A percentile compares a stretch with the other conserved stretches of the same genome.
Evolutionary conservation across 2,797 vertebrate species (phyloP).

Genomic region (Hydrophis major): DNA sequence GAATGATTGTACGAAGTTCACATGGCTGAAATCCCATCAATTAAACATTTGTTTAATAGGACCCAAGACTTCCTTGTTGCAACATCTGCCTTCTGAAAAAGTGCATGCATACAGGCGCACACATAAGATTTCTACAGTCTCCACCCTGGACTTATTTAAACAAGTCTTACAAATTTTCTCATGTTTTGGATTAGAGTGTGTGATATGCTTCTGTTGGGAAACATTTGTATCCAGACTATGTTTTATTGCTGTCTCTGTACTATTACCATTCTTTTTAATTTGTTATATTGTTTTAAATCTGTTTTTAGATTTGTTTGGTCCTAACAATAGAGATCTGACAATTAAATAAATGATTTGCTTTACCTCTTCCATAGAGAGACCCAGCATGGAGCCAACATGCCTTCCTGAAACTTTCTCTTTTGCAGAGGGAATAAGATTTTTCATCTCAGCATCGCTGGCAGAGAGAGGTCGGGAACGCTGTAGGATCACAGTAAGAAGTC

Average conservation of each 20-base stretch:
- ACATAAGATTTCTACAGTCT: not conserved
- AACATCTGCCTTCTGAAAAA: not conserved
- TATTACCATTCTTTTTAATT: not conserved
- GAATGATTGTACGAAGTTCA: not conserved
- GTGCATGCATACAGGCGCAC: not conserved
- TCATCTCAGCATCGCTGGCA: constrained; percentile 77
- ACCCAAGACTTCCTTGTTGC: not conserved
- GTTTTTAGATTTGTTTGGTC: not conserved
- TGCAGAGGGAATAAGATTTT: constrained; percentile 63
- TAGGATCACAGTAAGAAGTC: constrained; percentile 45
- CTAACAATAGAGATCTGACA: not conserved
- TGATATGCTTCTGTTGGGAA: not conserved
- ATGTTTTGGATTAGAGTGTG: not conserved
- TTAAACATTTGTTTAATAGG: not conserved
- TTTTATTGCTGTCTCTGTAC: not conserved
- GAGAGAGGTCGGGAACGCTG: constrained; percentile 79
- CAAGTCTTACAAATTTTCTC: not conserved
- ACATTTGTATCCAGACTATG: not conserved
- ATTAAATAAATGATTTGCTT: constrained; percentile 37
- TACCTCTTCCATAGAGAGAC: constrained; percentile 90
- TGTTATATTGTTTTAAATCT: not conserved
- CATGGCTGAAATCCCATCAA: not conserved
- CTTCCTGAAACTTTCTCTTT: constrained; percentile 75
- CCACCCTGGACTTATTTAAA: not conserved
- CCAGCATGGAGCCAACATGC: constrained; percentile 78